Conservation (phyloP, 1,140 invertebrate species). For the Orchestia grillus region DNA sequence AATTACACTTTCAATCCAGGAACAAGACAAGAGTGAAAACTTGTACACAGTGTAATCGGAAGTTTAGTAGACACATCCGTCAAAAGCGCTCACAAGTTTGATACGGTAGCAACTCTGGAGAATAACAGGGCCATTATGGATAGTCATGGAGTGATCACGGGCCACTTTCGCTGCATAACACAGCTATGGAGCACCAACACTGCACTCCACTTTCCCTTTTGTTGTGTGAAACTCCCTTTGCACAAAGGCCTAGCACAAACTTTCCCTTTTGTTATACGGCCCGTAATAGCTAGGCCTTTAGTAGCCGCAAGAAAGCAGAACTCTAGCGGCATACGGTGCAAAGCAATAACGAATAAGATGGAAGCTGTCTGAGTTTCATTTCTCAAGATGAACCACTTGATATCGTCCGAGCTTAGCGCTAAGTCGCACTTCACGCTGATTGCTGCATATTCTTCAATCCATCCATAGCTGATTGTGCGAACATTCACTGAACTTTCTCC, state of each 20-base stretch:
- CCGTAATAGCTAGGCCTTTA: background rate
- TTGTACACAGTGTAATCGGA: background rate
- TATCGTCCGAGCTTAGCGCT: background rate
- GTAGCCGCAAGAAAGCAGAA: slow-evolving; percentile 29
- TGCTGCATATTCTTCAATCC: background rate
- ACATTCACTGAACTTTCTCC: background rate
- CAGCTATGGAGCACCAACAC: slow-evolving; percentile 38
- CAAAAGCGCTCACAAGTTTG: background rate
- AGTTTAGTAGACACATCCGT: background rate
- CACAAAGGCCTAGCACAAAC: background rate
- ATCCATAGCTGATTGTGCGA: background rate
- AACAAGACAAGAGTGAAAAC: no score
- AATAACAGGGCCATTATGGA: background rate
- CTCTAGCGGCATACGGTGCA: background rate
- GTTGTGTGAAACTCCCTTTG: background rate
- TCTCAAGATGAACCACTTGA: background rate
- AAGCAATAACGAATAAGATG: background rate
- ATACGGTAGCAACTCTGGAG: background rate
- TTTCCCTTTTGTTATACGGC: slow-evolving; percentile 43
- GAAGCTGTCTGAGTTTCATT: no score
- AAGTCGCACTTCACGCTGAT: background rate
- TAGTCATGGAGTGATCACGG: slow-evolving; percentile 25
- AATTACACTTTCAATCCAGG: no score
- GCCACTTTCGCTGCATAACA: background rate
- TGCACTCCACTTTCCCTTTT: slow-evolving; percentile 45